Evolutionary conservation across 2,113 vertebrate genomes (phyloP).

Genomic region (Alces alces): DNA sequence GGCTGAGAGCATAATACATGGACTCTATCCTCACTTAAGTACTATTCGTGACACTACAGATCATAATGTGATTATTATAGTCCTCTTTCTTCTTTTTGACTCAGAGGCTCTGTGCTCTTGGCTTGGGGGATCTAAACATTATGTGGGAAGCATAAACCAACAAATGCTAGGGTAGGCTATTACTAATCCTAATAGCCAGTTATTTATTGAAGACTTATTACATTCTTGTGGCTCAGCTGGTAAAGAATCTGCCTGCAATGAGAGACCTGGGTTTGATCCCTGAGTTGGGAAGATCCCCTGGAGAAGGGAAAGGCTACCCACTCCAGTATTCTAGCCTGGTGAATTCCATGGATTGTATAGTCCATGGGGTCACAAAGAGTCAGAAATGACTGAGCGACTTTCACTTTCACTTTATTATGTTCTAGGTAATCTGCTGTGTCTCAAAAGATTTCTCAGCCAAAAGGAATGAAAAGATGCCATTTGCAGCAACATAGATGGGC

Average conservation of each 20-base stretch:
- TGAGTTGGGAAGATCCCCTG: background rate
- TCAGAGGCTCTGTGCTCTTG: background rate
- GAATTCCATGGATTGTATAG: background rate
- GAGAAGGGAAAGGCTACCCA: background rate
- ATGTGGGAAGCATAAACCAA: background rate
- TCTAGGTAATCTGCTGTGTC: background rate
- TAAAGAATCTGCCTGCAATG: background rate
- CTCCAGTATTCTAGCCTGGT: background rate
- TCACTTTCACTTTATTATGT: background rate
- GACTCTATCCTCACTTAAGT: background rate
- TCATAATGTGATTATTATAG: background rate
- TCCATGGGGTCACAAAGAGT: background rate
- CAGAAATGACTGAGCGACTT: background rate
- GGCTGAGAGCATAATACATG: background rate
- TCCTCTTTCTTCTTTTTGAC: background rate
- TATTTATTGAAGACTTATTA: background rate
- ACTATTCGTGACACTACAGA: background rate
- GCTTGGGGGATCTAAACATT: background rate
- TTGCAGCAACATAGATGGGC: background rate
- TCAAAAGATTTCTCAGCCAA: constrained; percentile 42
- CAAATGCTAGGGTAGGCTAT: background rate
- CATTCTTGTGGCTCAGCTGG: background rate
- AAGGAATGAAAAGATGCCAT: background rate
- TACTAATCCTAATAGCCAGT: background rate
- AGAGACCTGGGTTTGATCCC: background rate